Evolutionary conservation across 2,113 vertebrate species (phyloP).

Genomic region (Sebastes fasciatus): DNA sequence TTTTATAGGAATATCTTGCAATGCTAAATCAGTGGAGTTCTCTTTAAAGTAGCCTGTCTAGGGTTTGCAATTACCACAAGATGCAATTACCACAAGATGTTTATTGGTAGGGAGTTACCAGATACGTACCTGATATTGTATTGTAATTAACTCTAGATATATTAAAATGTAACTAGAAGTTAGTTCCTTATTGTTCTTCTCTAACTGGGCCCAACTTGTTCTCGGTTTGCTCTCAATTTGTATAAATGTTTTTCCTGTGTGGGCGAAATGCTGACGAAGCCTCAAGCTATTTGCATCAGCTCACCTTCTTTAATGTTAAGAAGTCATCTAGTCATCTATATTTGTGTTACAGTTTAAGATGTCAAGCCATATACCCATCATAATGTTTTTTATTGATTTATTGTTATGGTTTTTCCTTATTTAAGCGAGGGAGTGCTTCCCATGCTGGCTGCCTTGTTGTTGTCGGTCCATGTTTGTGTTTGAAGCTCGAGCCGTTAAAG

Average conservation of each 20-base stretch:
- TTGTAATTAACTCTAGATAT: background rate
- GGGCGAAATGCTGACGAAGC: background rate
- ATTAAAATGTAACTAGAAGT: background rate
- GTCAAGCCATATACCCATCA: background rate
- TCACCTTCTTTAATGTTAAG: background rate
- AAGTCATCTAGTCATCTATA: background rate
- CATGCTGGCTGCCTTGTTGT: background rate
- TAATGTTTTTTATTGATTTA: background rate
- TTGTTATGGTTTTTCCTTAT: background rate
- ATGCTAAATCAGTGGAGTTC: too few relatives aligned
- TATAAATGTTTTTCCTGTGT: conserved; percentile 4
- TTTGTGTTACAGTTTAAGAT: background rate
- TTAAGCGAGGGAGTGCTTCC: background rate
- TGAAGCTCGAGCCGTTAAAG: background rate
- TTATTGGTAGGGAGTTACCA: too few relatives aligned
- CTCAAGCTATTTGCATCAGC: background rate
- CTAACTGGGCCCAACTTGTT: background rate
- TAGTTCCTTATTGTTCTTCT: background rate
- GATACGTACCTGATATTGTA: background rate
- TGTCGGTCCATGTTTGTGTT: background rate
- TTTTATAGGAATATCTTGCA: background rate
- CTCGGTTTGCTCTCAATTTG: conserved; percentile 11
- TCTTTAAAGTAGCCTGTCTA: too few relatives aligned
- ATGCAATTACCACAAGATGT: too few relatives aligned
- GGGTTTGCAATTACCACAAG: too few relatives aligned